phyloP scores from a whole-genome alignment of 2,888 invertebrate species.

The Hartigia nigra region DNA sequence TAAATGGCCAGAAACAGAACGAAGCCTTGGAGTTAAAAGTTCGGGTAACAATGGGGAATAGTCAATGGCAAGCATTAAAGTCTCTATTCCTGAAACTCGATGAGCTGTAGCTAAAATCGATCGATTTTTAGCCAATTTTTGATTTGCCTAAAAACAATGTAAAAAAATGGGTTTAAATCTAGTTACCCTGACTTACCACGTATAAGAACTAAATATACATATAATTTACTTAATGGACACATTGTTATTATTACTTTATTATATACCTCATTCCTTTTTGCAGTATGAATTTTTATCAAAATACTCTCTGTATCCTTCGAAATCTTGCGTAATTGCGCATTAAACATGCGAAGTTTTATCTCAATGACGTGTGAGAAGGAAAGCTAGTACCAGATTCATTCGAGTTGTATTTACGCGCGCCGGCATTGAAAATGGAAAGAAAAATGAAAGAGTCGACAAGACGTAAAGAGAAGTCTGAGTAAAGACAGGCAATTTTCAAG shows the following conservation, averaged over 20 bases:
- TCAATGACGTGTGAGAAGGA: not conserved
- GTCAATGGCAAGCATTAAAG: constrained; percentile 48
- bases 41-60: constrained; percentile 53
- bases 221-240: not conserved
- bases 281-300: not conserved
- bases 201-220: not conserved
- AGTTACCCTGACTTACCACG: not conserved
- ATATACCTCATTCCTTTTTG: not conserved
- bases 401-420: not conserved
- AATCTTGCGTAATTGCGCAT: no score
- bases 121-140: constrained; percentile 47
- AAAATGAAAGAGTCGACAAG: not conserved
- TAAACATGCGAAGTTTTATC: not conserved
- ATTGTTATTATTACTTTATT: not conserved
- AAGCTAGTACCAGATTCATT: not conserved
- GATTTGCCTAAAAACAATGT: constrained; percentile 62
- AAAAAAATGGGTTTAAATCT: constrained; percentile 43
- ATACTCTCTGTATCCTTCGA: no score
- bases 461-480: not conserved
- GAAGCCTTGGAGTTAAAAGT: constrained; percentile 57
- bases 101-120: constrained; percentile 48
- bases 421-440: not conserved
- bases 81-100: constrained; percentile 46
- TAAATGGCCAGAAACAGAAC: constrained; percentile 72
- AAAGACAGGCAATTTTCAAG: not conserved